Conservation (phyloP, 37 sponge, comb jelly and placozoan species). For the Hormiphora californensis region DNA sequence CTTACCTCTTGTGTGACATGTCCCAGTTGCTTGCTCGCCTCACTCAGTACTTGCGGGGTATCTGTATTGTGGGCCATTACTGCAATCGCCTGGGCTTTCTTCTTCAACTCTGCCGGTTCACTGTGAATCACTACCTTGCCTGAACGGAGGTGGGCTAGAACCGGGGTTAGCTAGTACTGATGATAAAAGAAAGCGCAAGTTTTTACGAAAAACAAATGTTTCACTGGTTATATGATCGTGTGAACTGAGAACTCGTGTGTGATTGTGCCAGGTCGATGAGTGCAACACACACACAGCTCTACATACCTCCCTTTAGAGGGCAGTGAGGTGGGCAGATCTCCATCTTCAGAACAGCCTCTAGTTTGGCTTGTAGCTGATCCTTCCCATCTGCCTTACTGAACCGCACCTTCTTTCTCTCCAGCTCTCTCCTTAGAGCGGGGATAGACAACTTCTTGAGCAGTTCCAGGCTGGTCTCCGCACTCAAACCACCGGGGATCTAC, state of each 20-base stretch:
- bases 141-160: too few species aligned
- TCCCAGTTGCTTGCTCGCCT: conserved; percentile 45
- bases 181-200: too few species aligned
- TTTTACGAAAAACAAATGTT: too few species aligned
- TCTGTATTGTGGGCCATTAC: conserved; percentile 43
- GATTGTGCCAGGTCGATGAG: too few species aligned
- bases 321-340: conserved; percentile 36
- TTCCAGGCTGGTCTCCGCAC: conserved; percentile 44
- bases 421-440: not conserved
- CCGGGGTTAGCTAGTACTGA: too few species aligned
- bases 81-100: conserved; percentile 18
- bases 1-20: conserved; percentile 50
- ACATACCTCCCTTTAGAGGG: conserved; percentile 19
- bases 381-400: conserved; percentile 54
- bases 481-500: conserved; percentile 36
- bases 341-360: conserved; percentile 40
- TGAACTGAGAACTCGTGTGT: too few species aligned
- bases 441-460: conserved; percentile 50
- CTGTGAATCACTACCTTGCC: conserved; percentile 46
- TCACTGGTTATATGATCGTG: too few species aligned
- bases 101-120: conserved; percentile 47
- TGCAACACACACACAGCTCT: too few species aligned
- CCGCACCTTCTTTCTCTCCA: conserved; percentile 48
- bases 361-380: conserved; percentile 17
- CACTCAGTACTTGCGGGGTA: conserved; percentile 35